These are phyloP conservation scores for Hyles euphorbiae DNA, from an alignment of 1,140 invertebrate genomes.

Conservation along the genomic window DNA sequence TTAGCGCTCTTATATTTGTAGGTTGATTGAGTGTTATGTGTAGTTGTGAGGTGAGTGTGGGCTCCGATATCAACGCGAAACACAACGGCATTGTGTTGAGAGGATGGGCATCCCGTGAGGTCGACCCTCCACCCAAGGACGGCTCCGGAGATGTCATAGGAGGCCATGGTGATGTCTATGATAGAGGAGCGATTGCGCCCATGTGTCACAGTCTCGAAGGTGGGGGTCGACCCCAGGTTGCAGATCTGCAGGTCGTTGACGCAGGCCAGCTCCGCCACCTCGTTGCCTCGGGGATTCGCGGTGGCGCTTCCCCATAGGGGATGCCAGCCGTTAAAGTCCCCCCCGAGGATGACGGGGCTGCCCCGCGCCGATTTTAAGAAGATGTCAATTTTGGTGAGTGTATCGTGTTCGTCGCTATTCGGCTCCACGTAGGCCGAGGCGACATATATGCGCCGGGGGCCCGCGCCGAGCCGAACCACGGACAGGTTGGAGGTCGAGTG, in stretches of 20 bases:
- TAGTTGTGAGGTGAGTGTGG: too few relatives aligned
- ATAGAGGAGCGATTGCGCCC: conserved; percentile 4
- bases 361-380: background rate
- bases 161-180: conserved; percentile 17
- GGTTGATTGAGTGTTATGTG: too few relatives aligned
- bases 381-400: background rate
- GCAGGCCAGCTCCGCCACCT: background rate
- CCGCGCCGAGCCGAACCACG: too few relatives aligned
- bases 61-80: background rate
- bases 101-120: conserved; percentile 7
- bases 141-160: background rate
- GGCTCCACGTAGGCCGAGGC: conserved; percentile 2
- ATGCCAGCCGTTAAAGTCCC: conserved; percentile 4
- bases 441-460: background rate
- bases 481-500: too few relatives aligned
- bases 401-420: background rate
- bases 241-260: conserved; percentile 7
- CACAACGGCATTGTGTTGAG: conserved; percentile 19
- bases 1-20: too few relatives aligned
- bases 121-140: conserved; percentile 18
- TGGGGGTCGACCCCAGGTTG: conserved; percentile 9
- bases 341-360: background rate
- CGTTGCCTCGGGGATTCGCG: background rate
- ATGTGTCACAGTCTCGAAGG: conserved; percentile 12
- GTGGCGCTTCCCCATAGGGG: background rate